Evolutionary conservation across 2,888 invertebrate genomes (phyloP).

Genomic region (Plagodis pulveraria): DNA sequence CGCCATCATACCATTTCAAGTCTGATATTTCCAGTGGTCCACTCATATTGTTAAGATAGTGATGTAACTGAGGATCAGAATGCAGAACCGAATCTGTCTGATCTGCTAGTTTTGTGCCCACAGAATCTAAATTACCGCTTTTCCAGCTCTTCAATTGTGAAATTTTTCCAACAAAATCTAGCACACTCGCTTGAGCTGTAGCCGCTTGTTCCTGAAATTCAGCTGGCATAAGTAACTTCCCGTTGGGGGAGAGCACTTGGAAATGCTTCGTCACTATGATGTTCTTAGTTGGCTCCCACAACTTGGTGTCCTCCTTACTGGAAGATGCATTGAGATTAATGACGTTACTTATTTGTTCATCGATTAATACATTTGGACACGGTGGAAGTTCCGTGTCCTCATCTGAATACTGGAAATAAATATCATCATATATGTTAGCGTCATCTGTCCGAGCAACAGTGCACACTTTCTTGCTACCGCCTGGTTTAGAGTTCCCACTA

Average conservation of each 20-base stretch:
- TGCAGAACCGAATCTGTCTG: slow-evolving; percentile 71
- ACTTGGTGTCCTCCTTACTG: slow-evolving; percentile 74
- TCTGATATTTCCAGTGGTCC: slow-evolving; percentile 79
- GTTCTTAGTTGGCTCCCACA: slow-evolving; percentile 76
- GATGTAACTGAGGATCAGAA: slow-evolving; percentile 64
- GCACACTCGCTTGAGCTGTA: slow-evolving; percentile 65
- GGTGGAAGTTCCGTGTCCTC: slow-evolving; percentile 84
- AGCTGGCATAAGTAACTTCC: slow-evolving; percentile 59
- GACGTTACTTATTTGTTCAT: slow-evolving; percentile 82
- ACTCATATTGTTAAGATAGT: slow-evolving; percentile 70
- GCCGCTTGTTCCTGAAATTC: slow-evolving; percentile 60
- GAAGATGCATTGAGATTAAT: slow-evolving; percentile 80
- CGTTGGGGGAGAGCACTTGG: slow-evolving; percentile 67
- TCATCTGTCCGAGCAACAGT: slow-evolving; percentile 68
- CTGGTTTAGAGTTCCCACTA: slow-evolving; percentile 78
- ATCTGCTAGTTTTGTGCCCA: slow-evolving; percentile 72
- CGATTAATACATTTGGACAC: slow-evolving; percentile 71
- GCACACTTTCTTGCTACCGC: slow-evolving; percentile 81
- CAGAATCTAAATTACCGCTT: slow-evolving; percentile 69
- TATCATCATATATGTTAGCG: slow-evolving; percentile 75
- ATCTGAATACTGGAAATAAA: slow-evolving; percentile 85
- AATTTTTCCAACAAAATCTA: slow-evolving; percentile 76
- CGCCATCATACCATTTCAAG: slow-evolving; percentile 76
- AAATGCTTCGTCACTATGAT: slow-evolving; percentile 71
- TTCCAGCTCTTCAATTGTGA: slow-evolving; percentile 78